These are phyloP conservation scores for Drosophila kikkawai DNA, from an alignment of 1,140 invertebrate species.

Conservation along the genomic window DNA sequence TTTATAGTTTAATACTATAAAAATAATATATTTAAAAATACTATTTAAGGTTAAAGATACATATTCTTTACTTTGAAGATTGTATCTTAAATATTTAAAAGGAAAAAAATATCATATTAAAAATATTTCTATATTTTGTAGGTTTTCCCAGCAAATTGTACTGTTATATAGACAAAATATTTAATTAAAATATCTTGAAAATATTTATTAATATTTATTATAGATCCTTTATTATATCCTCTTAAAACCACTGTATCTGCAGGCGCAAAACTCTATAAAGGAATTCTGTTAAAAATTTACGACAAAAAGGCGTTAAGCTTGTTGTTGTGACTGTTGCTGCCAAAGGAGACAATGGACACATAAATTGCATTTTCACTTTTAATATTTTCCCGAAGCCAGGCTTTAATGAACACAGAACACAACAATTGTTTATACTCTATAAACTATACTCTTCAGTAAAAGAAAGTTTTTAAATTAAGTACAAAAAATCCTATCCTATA, in stretches of 20 bases:
- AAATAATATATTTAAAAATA: neutral
- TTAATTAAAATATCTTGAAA: no score
- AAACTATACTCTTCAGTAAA: neutral
- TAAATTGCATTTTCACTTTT: conserved; percentile 83
- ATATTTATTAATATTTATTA: neutral
- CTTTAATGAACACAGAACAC: conserved; percentile 47
- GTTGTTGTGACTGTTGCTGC: conserved; percentile 48
- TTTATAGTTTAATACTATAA: neutral
- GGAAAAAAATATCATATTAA: no score
- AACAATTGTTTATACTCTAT: neutral
- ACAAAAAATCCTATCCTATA: neutral
- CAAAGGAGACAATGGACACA: conserved; percentile 70
- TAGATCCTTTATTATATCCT: neutral
- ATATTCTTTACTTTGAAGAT: no score
- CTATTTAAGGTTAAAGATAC: neutral
- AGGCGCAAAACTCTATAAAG: conserved; percentile 18
- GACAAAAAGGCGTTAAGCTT: conserved; percentile 79
- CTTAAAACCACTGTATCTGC: conserved; percentile 9
- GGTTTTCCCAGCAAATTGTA: no score
- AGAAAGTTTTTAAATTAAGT: neutral
- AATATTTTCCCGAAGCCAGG: conserved; percentile 61
- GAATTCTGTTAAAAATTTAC: conserved; percentile 74
- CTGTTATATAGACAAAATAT: no score
- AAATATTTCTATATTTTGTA: no score
- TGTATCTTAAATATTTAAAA: no score